Base-by-base conservation (phyloP, 64 coral and sea anemone species). In the Stichodactyla mertensii region DNA sequence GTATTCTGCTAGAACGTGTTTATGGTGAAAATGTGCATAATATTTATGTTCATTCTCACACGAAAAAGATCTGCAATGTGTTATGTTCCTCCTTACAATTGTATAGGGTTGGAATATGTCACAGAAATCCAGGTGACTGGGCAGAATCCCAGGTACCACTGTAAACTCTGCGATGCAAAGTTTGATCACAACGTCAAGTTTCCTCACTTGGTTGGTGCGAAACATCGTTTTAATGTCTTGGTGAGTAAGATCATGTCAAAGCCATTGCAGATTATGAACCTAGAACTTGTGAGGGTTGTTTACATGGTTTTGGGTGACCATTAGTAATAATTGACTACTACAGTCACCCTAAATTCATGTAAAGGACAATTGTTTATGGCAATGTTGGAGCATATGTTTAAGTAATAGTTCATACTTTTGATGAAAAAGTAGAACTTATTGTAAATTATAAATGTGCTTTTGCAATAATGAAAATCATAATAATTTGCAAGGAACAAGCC, bases 161-260 rank as follows among this genome's bases (percentile, higher is more conserved):
- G 97, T 64, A 80, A 94, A 82, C 90, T 99, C 61, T 99, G 97
- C 78, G 97, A 99, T 90, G 91, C 93, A 56, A 99, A 99, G 93
- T 99, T 99, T 99, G 97, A 99, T 86, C 97, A 99, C 88, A 95
- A 99, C 90, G 89, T 99, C 88, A 99, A 99, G 93, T 99, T 99
- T 90, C 97, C 97, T 66, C 97, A 99, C 62, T 89, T 99, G 85
- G 97, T 99, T 95, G 97, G 97, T 86, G 91, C 90, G 27, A 99
- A 99, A 89, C 97, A 99, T 88, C 97, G 97, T 51, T 92, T 95
- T 56, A 99, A 99, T 91, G 97, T 99, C 19, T 82, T 99, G 97
- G 97, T 99, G 87, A 99, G 97, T 99, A 81, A 81, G 27, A 79
- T 52, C 77, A 69, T 69, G 24, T 74, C 8, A 20, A 74, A 74